These are phyloP conservation scores for Coenonympha glycerion DNA, from an alignment of 2,888 invertebrate species.

Conservation along the genomic window DNA sequence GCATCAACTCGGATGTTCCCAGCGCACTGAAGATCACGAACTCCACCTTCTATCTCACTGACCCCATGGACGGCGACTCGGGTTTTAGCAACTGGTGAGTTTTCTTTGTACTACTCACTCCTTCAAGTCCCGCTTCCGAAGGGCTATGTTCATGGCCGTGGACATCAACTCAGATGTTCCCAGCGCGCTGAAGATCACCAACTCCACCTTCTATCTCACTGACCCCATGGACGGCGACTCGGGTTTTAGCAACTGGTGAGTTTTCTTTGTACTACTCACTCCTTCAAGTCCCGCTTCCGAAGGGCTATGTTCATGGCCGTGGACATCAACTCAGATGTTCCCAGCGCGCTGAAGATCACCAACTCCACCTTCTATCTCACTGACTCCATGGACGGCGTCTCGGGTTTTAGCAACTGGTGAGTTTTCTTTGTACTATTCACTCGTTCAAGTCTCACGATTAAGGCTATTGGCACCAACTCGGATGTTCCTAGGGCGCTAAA, in stretches of 20 bases:
- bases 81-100: slow-evolving; percentile 75
- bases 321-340: slow-evolving; percentile 44
- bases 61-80: slow-evolving; percentile 79
- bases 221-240: slow-evolving; percentile 80
- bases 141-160: slow-evolving; percentile 75
- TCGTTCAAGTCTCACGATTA: slow-evolving; percentile 79
- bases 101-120: too few species aligned
- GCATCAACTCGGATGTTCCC: slow-evolving; percentile 43
- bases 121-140: slow-evolving; percentile 78
- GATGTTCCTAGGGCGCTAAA: slow-evolving; percentile 73
- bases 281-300: slow-evolving; percentile 78
- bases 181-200: slow-evolving; percentile 73
- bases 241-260: slow-evolving; percentile 75
- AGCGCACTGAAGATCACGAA: slow-evolving; percentile 41
- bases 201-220: slow-evolving; percentile 83
- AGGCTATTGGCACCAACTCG: slow-evolving; percentile 72
- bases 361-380: slow-evolving; percentile 77
- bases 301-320: too few species aligned
- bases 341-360: slow-evolving; percentile 46
- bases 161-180: slow-evolving; percentile 72
- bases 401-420: slow-evolving; percentile 76
- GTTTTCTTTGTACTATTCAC: too few species aligned
- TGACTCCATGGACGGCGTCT: slow-evolving; percentile 79
- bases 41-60: slow-evolving; percentile 78
- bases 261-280: too few species aligned